These are phyloP conservation scores for Drosophila silvestris DNA, from an alignment of 2,888 invertebrate genomes.

Conservation along the genomic window DNA sequence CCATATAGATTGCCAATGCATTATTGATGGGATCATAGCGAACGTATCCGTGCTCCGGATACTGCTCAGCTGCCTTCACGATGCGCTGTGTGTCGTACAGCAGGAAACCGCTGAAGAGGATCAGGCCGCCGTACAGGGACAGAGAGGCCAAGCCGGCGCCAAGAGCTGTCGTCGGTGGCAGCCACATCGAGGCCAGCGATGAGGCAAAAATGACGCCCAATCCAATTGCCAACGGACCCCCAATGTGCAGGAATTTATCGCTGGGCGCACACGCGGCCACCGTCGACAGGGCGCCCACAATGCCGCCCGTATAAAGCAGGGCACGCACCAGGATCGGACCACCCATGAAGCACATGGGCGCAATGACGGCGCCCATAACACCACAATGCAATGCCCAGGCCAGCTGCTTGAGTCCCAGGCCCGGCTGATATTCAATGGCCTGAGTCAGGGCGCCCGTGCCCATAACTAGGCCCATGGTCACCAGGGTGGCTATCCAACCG, in stretches of 20 bases:
- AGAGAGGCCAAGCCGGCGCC: conserved; percentile 96
- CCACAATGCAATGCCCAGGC: conserved; percentile 94
- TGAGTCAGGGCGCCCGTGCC: conserved; percentile 94
- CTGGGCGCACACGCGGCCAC: conserved; percentile 98
- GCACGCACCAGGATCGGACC: conserved; percentile 96
- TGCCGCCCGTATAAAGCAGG: conserved; percentile 97
- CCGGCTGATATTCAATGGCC: conserved; percentile 93
- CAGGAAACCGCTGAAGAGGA: conserved; percentile 96
- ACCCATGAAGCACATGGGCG: conserved; percentile 96
- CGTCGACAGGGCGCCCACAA: conserved; percentile 96
- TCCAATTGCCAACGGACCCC: conserved; percentile 97
- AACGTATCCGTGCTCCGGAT: conserved; percentile 88
- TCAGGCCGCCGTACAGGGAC: conserved; percentile 96
- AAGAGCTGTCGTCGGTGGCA: conserved; percentile 95
- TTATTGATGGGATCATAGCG: conserved; percentile 98
- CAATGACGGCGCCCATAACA: conserved; percentile 95
- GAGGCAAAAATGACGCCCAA: conserved; percentile 97
- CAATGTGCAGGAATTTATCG: conserved; percentile 97
- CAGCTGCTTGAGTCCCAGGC: conserved; percentile 92
- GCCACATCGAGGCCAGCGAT: conserved; percentile 95
- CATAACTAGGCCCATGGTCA: conserved; percentile 94
- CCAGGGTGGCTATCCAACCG: conserved; percentile 92
- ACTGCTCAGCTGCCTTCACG: conserved; percentile 93
- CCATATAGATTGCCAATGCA: conserved; percentile 96
- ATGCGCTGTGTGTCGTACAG: conserved; percentile 98